Conservation (phyloP, 2,888 invertebrate genomes). For the Chymomyza caudatula region DNA sequence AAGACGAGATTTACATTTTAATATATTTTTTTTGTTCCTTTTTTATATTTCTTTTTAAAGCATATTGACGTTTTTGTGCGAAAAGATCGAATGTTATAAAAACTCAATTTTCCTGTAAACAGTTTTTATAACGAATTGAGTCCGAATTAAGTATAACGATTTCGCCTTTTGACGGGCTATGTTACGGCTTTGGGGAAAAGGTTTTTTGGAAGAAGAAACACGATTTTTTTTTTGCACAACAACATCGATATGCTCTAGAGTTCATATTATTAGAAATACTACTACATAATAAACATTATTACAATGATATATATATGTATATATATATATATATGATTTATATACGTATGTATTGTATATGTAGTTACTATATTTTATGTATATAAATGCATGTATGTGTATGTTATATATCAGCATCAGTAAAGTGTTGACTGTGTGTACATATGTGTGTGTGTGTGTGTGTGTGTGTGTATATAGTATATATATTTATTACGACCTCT, state of each 20-base stretch:
- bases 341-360: constrained; percentile 55
- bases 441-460: constrained; percentile 20
- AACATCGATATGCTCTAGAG: not conserved
- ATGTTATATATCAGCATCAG: not conserved
- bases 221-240: not conserved
- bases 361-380: constrained; percentile 19
- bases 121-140: not conserved
- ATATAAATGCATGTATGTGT: constrained; percentile 6
- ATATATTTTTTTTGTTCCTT: not conserved
- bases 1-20: not conserved
- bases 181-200: too few relatives aligned
- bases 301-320: constrained; percentile 60
- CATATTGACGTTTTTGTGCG: not conserved
- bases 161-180: not conserved
- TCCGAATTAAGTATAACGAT: not conserved
- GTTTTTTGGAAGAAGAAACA: not conserved
- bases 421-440: not conserved
- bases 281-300: constrained; percentile 31
- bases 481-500: constrained; percentile 5
- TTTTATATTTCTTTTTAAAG: not conserved
- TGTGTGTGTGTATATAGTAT: constrained; percentile 18
- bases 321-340: constrained; percentile 57
- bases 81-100: not conserved
- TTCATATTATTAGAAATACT: not conserved
- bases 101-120: too few relatives aligned